Percentiles rank a stretch among this genome's conserved stretches.
phyloP scores from a whole-genome alignment of 1,140 invertebrate genomes.

The Delia radicum region DNA sequence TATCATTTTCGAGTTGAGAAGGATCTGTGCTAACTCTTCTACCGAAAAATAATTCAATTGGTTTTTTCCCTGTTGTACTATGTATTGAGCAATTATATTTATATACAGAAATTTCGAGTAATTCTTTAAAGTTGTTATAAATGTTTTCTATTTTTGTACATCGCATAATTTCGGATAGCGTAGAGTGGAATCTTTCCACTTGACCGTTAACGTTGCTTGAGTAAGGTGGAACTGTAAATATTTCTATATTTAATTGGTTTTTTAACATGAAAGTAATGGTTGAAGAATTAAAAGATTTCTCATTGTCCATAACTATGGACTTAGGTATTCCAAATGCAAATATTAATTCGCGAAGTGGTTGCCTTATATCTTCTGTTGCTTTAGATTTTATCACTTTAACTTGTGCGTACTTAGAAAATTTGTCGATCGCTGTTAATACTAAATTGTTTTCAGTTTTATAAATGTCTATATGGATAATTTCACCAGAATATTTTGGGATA shows the following conservation, averaged over 20 bases:
- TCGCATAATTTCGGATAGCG: slow-evolving; percentile 27
- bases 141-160: slow-evolving; percentile 15
- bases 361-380: slow-evolving; percentile 18
- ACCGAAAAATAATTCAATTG: too few relatives aligned
- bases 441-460: not conserved
- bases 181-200: slow-evolving; percentile 28
- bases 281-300: slow-evolving; percentile 31
- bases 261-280: not conserved
- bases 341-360: slow-evolving; percentile 17
- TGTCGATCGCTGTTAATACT: not conserved
- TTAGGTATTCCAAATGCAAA: slow-evolving; percentile 31
- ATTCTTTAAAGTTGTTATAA: slow-evolving; percentile 10
- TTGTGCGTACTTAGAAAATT: slow-evolving; percentile 5
- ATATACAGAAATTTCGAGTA: not conserved
- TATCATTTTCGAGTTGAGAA: too few relatives aligned
- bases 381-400: slow-evolving; percentile 8
- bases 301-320: slow-evolving; percentile 32
- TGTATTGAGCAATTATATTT: not conserved
- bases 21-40: too few relatives aligned
- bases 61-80: too few relatives aligned
- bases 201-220: not conserved
- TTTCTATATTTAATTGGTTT: not conserved
- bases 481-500: slow-evolving; percentile 14
- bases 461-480: not conserved
- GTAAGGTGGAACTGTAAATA: not conserved